Conservation (phyloP, 2,888 invertebrate species). For the Octonoba sinensis region DNA sequence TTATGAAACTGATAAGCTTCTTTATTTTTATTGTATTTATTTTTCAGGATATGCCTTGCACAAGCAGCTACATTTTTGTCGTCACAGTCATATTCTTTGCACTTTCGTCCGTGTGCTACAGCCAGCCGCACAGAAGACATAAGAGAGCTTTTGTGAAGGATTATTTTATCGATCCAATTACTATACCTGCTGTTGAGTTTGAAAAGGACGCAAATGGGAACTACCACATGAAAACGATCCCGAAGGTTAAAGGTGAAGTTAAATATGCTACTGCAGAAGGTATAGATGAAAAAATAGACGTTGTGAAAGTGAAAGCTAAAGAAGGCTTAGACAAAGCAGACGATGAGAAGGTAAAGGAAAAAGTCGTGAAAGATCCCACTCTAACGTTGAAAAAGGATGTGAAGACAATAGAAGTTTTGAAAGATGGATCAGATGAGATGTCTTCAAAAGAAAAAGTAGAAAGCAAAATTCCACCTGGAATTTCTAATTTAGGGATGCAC, state of each 20-base stretch:
- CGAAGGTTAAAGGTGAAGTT: conserved; percentile 2
- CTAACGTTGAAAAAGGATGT: too few species aligned
- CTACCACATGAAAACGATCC: conserved; percentile 1
- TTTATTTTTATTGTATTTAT: too few species aligned
- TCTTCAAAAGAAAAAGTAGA: too few species aligned
- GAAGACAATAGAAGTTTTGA: too few species aligned
- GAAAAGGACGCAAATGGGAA: conserved; percentile 27
- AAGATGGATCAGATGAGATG: too few species aligned
- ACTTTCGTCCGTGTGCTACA: neutral
- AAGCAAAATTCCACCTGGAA: too few species aligned
- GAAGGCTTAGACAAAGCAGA: too few species aligned
- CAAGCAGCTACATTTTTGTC: too few species aligned
- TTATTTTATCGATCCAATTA: conserved; percentile 24
- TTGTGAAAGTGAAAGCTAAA: neutral
- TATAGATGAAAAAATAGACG: conserved; percentile 10
- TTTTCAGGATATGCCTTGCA: conserved; percentile 10
- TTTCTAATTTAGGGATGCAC: too few species aligned
- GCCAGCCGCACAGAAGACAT: neutral
- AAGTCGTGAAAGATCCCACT: too few species aligned
- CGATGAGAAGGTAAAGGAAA: too few species aligned
- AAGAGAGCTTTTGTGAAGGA: conserved; percentile 17
- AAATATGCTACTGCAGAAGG: neutral
- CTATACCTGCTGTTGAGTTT: conserved; percentile 5
- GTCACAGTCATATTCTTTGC: neutral
- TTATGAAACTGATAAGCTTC: too few species aligned